Evolutionary conservation across 2,113 vertebrate genomes (phyloP), one percentile per base, ranked within the genome.

Genomic region (Pungitius pungitius): DNA sequence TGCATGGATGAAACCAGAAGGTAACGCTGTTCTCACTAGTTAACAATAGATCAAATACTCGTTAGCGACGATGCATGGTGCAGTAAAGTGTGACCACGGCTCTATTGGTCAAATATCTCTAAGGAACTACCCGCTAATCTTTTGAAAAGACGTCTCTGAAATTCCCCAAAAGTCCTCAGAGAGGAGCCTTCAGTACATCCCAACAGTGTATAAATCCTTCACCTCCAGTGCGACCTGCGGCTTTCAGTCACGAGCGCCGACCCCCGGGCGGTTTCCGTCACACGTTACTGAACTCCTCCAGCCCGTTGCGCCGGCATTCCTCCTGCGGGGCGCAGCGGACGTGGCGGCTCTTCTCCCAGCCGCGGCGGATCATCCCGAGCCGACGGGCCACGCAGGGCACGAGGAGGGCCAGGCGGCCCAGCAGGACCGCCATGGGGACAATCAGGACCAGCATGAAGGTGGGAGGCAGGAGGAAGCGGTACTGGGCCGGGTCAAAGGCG

Each of bases 381-480:
- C 92, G 95, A 18, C 22, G 67, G 15, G 81, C 81, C 61, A 95
- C 4, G 82, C 96, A 98, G 55, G 97, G 97, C 66, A 96, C 73
- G 1, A 85, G 77, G 72, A 98, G 93, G 56, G 92, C 77, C 73
- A 91, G 68, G 72, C 94, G 95, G 49, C 93, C 94, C 69, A 96
- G 80, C 89, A 99, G 95, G 3, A 96, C 89, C 0, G 74, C 27
- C 1, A 93, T 86, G 0, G 97, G 96, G 6, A 96, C 91, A 0
- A 94, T 75, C 73, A 96, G 92, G 0, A 95, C 96, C 88, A 98
- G 91, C 0, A 95, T 72, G 88, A 96, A 99, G 73, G 95, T 97
- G 0, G 98, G 97, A 2, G 98, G 98, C 85, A 98, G 90, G 92
- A 89, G 93, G 93, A 99, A 96, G 51, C 81, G 94, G 91, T 99